Base-by-base conservation (phyloP, 2,888 invertebrate genomes). In the Drosophila trichaetosa region DNA sequence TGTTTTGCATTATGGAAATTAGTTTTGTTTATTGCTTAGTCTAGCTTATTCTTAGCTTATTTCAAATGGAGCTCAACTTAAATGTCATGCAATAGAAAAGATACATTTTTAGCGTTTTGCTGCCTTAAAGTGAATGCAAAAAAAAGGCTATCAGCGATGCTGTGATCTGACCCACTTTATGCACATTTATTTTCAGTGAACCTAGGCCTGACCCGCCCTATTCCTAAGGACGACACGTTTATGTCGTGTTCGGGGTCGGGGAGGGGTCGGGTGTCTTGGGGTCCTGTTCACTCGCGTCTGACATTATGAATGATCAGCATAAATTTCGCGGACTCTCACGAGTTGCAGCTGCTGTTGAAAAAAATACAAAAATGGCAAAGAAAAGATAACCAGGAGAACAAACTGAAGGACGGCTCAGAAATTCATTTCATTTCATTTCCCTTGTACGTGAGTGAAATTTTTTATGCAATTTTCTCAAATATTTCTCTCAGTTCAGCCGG, bases 301-400 rank as follows among this genome's bases (percentile, higher is more conserved):
- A 87, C 90, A 87, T 90, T 87, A 87, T 87, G 90, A 87, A 87
- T 90, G 87, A 87, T 87, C 90, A 90, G 87, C 90, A 87, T 87
- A 87, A 87, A 87, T 87, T 87, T 85, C 89, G 80, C 85, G 86
- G 65, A 74, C 76, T 68, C 75, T 71, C 66, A 48, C 89, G 76
- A 76, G 63, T 54, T 90, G 84, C 83, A 81, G 76, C 81, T 69
- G 71, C 77, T 74, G 69, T 8, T 62, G 11, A 31, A 49, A 36
- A 51, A 57, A 48, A n/a, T 33, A 13, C n/a, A 18, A 33, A 62
- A 16, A 49, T 64, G 56, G 33, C 61, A 64, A 65, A 57, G 52
- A 76, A 58, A 67, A 85, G 83, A 89, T 80, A 88, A 85, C 86
- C 69, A 69, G 70, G 66, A 79, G 84, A 57, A 73, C 73, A 78